A percentile compares a stretch with the other conserved stretches of the same genome.
phyloP scores from a whole-genome alignment of 2,797 vertebrate species.

The Pampus argenteus region DNA sequence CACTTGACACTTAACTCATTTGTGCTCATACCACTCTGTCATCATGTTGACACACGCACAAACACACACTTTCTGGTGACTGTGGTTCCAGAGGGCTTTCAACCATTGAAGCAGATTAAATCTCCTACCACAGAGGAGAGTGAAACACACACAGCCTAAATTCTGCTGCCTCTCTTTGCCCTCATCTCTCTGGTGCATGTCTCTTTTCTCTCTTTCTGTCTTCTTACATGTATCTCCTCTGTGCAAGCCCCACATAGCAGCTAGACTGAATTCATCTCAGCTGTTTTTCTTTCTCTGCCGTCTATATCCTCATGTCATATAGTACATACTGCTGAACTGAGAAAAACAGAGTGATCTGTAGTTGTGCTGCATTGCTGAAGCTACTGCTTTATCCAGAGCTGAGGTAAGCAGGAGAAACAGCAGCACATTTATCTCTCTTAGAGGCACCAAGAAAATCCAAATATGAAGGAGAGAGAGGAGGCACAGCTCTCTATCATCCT shows the following conservation, averaged over 20 bases:
- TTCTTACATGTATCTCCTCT: constrained; percentile 5
- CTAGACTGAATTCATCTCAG: constrained; percentile 38
- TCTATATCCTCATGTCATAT: not conserved
- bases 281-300: constrained; percentile 17
- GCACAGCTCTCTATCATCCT: constrained; percentile 34
- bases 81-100: constrained; percentile 15
- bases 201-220: not conserved
- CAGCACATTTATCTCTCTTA: constrained; percentile 73
- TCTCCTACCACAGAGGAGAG: constrained; percentile 38
- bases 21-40: not conserved
- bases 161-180: constrained; percentile 23
- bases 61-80: not conserved
- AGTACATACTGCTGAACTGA: constrained; percentile 12
- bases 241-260: constrained; percentile 1
- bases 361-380: constrained; percentile 12
- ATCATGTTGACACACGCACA: not conserved
- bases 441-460: constrained; percentile 52
- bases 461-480: constrained; percentile 53
- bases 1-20: constrained; percentile 17
- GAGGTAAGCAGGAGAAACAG: constrained; percentile 27
- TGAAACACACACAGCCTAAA: constrained; percentile 20
- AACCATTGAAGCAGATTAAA: constrained; percentile 40
- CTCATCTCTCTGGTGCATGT: not conserved
- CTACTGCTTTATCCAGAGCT: constrained; percentile 29
- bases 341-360: constrained; percentile 20